Percentiles rank a stretch among this genome's conserved stretches.
These are phyloP conservation scores for Phaonia tiefii DNA, from an alignment of 2,888 invertebrate species.

Conservation along the genomic window DNA sequence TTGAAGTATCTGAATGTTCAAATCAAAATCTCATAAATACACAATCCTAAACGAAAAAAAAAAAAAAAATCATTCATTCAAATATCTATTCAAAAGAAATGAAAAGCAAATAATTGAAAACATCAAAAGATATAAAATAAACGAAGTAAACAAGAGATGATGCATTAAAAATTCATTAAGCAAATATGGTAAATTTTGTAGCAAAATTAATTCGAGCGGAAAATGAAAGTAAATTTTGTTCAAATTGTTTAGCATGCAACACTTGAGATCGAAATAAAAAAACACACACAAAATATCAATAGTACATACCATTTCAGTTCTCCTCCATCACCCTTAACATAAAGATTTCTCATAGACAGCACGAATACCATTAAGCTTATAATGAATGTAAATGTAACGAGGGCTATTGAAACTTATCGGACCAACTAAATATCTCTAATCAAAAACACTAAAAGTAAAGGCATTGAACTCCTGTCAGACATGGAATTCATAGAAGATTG, in stretches of 20 bases:
- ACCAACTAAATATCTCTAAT: conserved; percentile 12
- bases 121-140: conserved; percentile 39
- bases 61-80: conserved; percentile 13
- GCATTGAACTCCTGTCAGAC: conserved; percentile 33
- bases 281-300: conserved; percentile 4
- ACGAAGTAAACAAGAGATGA: conserved; percentile 32
- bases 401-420: conserved; percentile 23
- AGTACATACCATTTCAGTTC: conserved; percentile 8
- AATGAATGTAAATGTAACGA: too few relatives aligned
- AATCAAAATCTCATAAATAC: conserved; percentile 39
- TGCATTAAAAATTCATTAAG: conserved; percentile 47
- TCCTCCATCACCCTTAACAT: background rate
- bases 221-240: conserved; percentile 63
- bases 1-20: background rate
- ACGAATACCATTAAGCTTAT: too few relatives aligned
- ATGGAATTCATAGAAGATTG: conserved; percentile 35
- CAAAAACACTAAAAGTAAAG: background rate
- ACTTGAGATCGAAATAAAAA: conserved; percentile 40
- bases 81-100: conserved; percentile 18
- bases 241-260: conserved; percentile 58
- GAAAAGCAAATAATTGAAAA: conserved; percentile 17
- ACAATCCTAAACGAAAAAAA: background rate
- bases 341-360: background rate
- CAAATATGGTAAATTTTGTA: conserved; percentile 48
- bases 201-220: conserved; percentile 55